These are phyloP conservation scores for Pipistrellus pipistrellus DNA, from an alignment of 2,797 vertebrate species.

Conservation along the genomic window DNA sequence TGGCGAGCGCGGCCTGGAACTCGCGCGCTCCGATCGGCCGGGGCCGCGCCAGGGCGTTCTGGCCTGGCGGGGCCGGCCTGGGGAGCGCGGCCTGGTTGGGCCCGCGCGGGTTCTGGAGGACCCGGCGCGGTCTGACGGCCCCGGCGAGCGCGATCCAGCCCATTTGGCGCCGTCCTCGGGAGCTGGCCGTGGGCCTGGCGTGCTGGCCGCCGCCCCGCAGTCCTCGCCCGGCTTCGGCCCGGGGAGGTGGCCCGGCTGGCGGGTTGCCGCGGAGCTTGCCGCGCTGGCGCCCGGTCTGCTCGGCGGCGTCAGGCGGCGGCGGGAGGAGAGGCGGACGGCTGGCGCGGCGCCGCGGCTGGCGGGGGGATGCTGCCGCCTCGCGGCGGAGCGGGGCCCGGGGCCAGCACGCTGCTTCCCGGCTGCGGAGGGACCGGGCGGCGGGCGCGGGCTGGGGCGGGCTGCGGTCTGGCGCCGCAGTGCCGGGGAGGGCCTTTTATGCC, in stretches of 20 bases:
- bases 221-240: slow-evolving; percentile 27
- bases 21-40: slow-evolving; percentile 52
- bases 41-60: slow-evolving; percentile 21
- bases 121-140: slow-evolving; percentile 68
- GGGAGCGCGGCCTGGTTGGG: slow-evolving; percentile 66
- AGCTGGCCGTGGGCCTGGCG: slow-evolving; percentile 68
- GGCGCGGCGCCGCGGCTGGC: no score
- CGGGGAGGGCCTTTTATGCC: no score
- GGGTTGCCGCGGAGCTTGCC: slow-evolving; percentile 28
- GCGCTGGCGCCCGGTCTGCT: neutral
- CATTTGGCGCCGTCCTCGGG: slow-evolving; percentile 70
- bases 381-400: no score
- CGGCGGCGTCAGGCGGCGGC: no score
- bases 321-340: no score
- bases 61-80: slow-evolving; percentile 54
- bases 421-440: no score
- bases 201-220: slow-evolving; percentile 63
- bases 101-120: slow-evolving; percentile 63
- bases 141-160: slow-evolving; percentile 68
- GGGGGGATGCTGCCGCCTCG: no score
- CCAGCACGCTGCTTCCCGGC: no score
- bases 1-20: slow-evolving; percentile 62
- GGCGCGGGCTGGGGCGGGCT: no score
- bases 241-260: slow-evolving; percentile 69
- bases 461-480: no score